These are phyloP conservation scores for Emys orbicularis DNA, from an alignment of 2,797 vertebrate species.

Conservation along the genomic window DNA sequence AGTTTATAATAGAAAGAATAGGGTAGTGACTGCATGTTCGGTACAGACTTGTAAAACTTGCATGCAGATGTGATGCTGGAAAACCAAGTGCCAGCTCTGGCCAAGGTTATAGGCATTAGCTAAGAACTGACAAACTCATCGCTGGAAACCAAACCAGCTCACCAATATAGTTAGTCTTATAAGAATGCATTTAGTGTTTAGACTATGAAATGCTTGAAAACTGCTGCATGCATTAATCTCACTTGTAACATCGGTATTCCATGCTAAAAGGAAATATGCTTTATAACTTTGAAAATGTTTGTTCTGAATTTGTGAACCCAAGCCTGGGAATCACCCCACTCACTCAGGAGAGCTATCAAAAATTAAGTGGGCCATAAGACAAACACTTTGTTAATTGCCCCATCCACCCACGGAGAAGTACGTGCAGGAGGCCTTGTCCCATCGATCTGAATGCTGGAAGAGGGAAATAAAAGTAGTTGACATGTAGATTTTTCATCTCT, in stretches of 20 bases:
- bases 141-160: neutral
- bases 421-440: neutral
- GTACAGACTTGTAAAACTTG: neutral
- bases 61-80: neutral
- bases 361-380: neutral
- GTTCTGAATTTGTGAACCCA: neutral
- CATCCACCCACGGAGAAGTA: neutral
- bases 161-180: neutral
- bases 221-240: neutral
- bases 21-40: neutral
- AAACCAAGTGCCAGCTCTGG: neutral
- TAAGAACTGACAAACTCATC: neutral
- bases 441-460: neutral
- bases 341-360: neutral
- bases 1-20: neutral
- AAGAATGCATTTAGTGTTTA: neutral
- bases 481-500: neutral
- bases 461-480: neutral
- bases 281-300: neutral
- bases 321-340: neutral
- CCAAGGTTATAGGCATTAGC: neutral
- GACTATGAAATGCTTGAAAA: neutral
- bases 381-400: neutral
- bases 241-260: neutral
- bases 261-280: neutral